phyloP scores from a whole-genome alignment of 2,888 invertebrate genomes.

The Tanypteryx hageni region DNA sequence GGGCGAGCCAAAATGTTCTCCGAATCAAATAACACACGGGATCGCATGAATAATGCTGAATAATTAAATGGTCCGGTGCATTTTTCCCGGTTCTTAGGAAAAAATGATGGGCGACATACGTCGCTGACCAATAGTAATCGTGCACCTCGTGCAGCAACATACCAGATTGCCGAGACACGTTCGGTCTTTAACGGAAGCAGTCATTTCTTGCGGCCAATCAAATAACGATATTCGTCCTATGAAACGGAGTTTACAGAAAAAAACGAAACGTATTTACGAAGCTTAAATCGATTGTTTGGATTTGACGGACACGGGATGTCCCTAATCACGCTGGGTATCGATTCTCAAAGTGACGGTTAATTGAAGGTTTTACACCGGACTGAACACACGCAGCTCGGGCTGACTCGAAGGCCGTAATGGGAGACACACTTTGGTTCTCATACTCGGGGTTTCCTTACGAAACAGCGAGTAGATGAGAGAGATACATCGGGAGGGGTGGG shows the following conservation, averaged over 20 bases:
- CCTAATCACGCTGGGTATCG: background rate
- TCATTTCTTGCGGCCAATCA: background rate
- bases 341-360: background rate
- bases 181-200: background rate
- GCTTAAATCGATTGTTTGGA: no score
- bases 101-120: background rate
- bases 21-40: background rate
- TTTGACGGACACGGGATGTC: no score
- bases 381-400: background rate
- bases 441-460: background rate
- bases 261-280: no score
- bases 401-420: background rate
- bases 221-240: background rate
- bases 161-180: background rate
- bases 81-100: background rate
- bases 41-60: constrained; percentile 24
- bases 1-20: background rate
- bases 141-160: background rate
- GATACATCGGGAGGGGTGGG: background rate
- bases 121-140: background rate
- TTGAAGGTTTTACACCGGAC: background rate
- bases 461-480: background rate
- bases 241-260: no score
- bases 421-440: constrained; percentile 26
- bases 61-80: constrained; percentile 3